Conservation (phyloP, 2,888 invertebrate species). For the Dryococelus australis region DNA sequence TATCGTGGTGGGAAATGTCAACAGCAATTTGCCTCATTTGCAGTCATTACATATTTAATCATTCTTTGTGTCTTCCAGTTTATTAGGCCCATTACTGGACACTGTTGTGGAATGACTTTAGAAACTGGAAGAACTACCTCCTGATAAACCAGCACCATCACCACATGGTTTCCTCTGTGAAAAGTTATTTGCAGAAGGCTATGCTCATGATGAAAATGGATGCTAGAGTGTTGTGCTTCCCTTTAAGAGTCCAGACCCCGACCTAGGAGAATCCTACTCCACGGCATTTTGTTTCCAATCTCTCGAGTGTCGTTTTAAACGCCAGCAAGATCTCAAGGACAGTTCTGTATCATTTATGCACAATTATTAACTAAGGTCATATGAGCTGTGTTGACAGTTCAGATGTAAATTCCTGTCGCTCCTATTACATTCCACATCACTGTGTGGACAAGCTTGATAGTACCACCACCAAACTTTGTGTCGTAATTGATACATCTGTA, state of each 20-base stretch:
- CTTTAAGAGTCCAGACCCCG: not conserved
- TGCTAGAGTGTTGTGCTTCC: not conserved
- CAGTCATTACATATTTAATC: no score
- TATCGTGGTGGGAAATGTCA: not conserved
- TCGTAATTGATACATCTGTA: not conserved
- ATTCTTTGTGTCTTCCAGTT: no score
- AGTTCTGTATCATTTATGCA: not conserved
- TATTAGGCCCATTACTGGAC: not conserved
- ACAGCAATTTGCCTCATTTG: not conserved
- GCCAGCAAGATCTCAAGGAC: not conserved
- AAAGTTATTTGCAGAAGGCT: not conserved
- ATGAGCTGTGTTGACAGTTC: not conserved
- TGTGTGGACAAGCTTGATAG: slow-evolving; percentile 2
- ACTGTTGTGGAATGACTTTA: not conserved
- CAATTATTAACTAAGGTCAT: not conserved
- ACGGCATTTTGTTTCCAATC: not conserved
- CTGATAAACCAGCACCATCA: no score
- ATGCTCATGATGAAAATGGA: not conserved
- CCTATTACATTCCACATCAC: not conserved
- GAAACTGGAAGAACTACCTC: not conserved
- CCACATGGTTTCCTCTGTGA: not conserved
- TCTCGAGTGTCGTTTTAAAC: not conserved
- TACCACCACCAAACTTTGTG: slow-evolving; percentile 13
- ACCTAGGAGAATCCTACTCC: not conserved
- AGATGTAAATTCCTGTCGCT: not conserved